Conservation (phyloP, 2,113 vertebrate species). For the Taxidea taxus region DNA sequence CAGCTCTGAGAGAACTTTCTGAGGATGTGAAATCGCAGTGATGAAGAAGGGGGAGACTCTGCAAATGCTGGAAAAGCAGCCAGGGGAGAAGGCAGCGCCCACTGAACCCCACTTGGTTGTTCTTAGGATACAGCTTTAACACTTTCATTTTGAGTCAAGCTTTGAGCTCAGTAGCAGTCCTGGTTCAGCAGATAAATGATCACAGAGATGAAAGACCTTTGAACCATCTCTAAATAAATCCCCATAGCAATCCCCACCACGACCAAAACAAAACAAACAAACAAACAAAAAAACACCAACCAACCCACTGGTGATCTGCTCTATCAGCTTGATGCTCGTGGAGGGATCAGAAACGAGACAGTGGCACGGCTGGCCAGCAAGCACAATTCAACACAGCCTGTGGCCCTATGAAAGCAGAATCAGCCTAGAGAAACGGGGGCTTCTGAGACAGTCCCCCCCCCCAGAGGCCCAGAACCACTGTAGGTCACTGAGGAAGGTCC, state of each 20-base stretch:
- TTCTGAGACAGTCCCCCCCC: neutral
- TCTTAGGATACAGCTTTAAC: neutral
- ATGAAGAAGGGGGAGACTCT: neutral
- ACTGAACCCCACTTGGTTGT: neutral
- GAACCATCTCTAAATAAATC: conserved; percentile 54
- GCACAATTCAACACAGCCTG: neutral
- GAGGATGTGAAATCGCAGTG: conserved; percentile 29
- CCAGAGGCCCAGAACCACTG: neutral
- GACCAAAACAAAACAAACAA: neutral
- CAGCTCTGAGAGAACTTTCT: neutral
- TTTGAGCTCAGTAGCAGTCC: neutral
- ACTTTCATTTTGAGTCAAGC: conserved; percentile 52
- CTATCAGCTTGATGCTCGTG: neutral
- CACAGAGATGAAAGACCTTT: conserved; percentile 40
- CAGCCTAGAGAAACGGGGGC: neutral
- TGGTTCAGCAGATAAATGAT: conserved; percentile 51
- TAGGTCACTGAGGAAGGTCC: neutral
- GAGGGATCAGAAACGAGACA: neutral
- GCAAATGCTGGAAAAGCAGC: neutral
- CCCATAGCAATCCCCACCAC: neutral
- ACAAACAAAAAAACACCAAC: neutral
- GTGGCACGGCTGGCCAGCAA: neutral
- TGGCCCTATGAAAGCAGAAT: neutral
- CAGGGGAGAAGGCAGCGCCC: conserved; percentile 2
- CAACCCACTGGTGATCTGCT: neutral